A percentile compares a stretch with the other conserved stretches of the same genome.
These are phyloP conservation scores for Lasioglossum vierecki DNA, from an alignment of 2,888 invertebrate species.

Conservation along the genomic window DNA sequence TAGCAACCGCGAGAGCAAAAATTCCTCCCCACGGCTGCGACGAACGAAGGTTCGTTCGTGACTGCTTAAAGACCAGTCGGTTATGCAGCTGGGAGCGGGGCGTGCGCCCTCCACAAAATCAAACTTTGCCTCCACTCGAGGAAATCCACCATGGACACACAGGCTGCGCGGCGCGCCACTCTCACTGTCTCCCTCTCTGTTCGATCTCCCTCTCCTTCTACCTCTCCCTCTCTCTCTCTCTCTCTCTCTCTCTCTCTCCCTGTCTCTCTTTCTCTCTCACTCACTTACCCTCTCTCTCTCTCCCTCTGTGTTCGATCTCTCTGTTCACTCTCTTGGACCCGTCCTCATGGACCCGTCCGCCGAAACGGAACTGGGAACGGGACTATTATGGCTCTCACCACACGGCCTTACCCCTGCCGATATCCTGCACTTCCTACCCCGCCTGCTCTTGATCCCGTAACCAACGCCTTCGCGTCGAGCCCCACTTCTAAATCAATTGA, in stretches of 20 bases:
- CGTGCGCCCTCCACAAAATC: conserved; percentile 72
- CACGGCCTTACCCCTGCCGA: conserved; percentile 11
- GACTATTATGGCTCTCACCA: conserved; percentile 8
- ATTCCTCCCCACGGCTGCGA: conserved; percentile 44
- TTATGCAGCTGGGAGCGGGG: conserved; percentile 71
- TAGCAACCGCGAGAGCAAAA: neutral
- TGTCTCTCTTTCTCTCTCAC: neutral
- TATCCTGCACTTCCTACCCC: conserved; percentile 9
- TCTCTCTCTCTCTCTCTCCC: neutral
- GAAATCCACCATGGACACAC: conserved; percentile 50
- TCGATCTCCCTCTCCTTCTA: neutral
- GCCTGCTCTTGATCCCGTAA: conserved; percentile 3
- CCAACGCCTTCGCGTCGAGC: conserved; percentile 13
- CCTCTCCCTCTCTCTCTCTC: neutral
- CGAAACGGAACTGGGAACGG: conserved; percentile 18
- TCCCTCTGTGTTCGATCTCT: neutral
- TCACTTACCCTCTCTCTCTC: neutral
- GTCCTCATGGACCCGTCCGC: conserved; percentile 19
- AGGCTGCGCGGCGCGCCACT: conserved; percentile 15
- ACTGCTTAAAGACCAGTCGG: conserved; percentile 74
- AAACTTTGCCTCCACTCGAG: conserved; percentile 68
- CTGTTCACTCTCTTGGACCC: neutral
- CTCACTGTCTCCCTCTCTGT: neutral
- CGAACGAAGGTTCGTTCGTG: conserved; percentile 73
- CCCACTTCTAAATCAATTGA: conserved; percentile 16